These are phyloP conservation scores for Heliothis virescens DNA, from an alignment of 1,140 invertebrate species.

Conservation along the genomic window DNA sequence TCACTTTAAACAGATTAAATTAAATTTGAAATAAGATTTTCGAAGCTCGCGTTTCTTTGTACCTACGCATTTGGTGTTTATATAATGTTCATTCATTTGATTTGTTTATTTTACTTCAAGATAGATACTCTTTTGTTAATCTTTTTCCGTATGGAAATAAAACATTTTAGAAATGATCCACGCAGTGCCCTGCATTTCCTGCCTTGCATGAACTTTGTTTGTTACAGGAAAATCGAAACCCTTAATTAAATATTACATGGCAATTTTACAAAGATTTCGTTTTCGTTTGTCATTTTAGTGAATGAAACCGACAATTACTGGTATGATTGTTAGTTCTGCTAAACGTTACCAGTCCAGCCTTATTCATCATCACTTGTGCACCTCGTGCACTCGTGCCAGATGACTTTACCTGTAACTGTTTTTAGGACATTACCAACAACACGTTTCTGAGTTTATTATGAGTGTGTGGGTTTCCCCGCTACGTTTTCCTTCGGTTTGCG, in stretches of 20 bases:
- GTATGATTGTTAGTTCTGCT: too few species aligned
- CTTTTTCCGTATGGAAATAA: too few species aligned
- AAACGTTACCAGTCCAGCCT: background rate
- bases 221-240: too few species aligned
- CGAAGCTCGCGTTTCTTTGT: background rate
- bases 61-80: background rate
- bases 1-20: constrained; percentile 70
- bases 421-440: constrained; percentile 24
- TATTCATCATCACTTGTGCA: background rate
- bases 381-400: background rate
- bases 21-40: constrained; percentile 66
- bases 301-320: too few species aligned
- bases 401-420: constrained; percentile 31
- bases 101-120: too few species aligned
- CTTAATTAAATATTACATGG: too few species aligned
- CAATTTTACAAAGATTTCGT: too few species aligned
- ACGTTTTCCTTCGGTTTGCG: constrained; percentile 15
- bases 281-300: too few species aligned
- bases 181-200: too few species aligned
- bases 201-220: too few species aligned
- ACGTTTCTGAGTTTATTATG: constrained; percentile 20
- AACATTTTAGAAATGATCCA: too few species aligned
- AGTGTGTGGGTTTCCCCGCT: constrained; percentile 37
- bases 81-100: background rate
- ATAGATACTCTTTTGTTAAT: too few species aligned